A percentile compares a stretch with the other conserved stretches of the same genome.
Evolutionary conservation across 2,888 invertebrate species (phyloP).

Genomic region (Thelaira solivaga): DNA sequence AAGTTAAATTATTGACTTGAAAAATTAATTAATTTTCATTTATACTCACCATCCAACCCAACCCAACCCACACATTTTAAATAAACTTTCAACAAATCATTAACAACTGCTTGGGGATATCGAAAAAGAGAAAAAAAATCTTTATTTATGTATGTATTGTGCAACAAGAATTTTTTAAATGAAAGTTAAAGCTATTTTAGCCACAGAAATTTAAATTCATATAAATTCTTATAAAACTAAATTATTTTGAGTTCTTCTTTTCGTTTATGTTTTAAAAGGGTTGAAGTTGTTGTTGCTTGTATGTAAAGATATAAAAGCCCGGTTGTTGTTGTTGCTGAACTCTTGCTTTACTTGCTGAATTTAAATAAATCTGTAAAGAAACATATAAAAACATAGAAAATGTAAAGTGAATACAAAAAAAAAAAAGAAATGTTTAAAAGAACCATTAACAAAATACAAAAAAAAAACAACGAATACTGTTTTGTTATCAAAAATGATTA

Average conservation of each 20-base stretch:
- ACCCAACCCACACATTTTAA: too few relatives aligned
- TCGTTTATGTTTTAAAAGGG: neutral
- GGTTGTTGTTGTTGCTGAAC: too few relatives aligned
- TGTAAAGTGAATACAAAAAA: neutral
- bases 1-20: too few relatives aligned
- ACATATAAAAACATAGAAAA: neutral
- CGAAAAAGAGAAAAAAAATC: too few relatives aligned
- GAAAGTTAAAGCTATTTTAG: too few relatives aligned
- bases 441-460: slow-evolving; percentile 12
- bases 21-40: too few relatives aligned
- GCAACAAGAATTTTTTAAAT: too few relatives aligned
- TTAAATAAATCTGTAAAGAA: slow-evolving; percentile 42
- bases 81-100: neutral
- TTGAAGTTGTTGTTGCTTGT: neutral
- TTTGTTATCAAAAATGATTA: too few relatives aligned
- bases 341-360: slow-evolving; percentile 49
- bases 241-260: slow-evolving; percentile 1
- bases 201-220: slow-evolving; percentile 10
- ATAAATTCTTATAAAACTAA: slow-evolving; percentile 36
- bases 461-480: too few relatives aligned
- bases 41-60: too few relatives aligned
- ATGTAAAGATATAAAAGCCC: neutral
- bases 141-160: neutral
- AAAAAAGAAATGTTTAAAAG: neutral
- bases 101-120: too few relatives aligned